Base-by-base conservation (phyloP, 2,113 vertebrate species). In the Caranx ignobilis region DNA sequence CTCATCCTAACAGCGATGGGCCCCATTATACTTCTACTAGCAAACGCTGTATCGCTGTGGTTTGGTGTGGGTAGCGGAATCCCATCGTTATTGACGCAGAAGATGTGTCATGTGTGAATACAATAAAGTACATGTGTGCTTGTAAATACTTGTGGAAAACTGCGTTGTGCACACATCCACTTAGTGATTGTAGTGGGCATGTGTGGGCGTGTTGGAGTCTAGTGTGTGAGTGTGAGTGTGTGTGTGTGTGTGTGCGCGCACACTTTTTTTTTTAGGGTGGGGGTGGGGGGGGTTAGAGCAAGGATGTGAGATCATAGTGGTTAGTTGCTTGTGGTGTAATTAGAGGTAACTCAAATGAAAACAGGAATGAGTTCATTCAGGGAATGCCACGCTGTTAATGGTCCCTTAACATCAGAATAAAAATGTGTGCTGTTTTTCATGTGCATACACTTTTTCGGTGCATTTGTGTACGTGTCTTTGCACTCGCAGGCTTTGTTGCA, bases 251-350 rank as follows among this genome's bases (percentile, higher is more conserved):
- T 45, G 11, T 54, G 37, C 41, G 61, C 18, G 60, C 60, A 64
- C 75, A 71, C 55, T 72, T 62, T 39, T 75, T 48, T n/a, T 63
- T 48, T 63, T 35, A 61, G 52, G 21, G 66, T 50, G 19, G 57
- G 66, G 60, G 77, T 39, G 66, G 68, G 72, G 68, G 72, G 86
- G 78, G 69, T 82, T 72, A 72, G 63, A 76, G 64, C 78, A 35
- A 82, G 90, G 87, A 89, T 93, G 82, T 90, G 89, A 92, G 90
- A 88, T 92, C 87, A 89, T 89, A 16, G 87, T 70, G 88, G 88
- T 92, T 90, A 90, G 79, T 57, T 84, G 78, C 65, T 81, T 89
- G 82, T 31, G 85, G 79, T 87, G 81, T 84, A 89, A 87, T 92
- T 91, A 89, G 86, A 89, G 86, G 82, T 83, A 73, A 87, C 74